Percentiles rank a stretch among this genome's conserved stretches.
Evolutionary conservation across 2,888 invertebrate species (phyloP).

Genomic region (Zygogramma bicolorata): DNA sequence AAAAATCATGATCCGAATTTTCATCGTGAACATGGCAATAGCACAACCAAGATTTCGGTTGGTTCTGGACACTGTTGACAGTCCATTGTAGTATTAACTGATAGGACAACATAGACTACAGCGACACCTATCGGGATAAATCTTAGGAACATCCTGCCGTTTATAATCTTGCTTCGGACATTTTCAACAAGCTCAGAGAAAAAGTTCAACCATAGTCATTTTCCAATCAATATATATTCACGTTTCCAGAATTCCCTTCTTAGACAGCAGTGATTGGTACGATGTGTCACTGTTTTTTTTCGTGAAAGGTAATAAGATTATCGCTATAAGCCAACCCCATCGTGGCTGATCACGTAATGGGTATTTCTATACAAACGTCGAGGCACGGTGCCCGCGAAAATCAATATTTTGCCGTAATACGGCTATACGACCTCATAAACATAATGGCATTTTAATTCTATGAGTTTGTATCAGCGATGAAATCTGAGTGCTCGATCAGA

Average conservation of each 20-base stretch:
- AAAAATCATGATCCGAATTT: too few relatives aligned
- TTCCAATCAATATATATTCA: not conserved
- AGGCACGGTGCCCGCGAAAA: not conserved
- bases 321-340: slow-evolving; percentile 15
- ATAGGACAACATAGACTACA: too few relatives aligned
- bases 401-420: slow-evolving; percentile 5
- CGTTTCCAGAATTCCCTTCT: not conserved
- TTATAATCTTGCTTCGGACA: too few relatives aligned
- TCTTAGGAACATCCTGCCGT: too few relatives aligned
- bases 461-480: not conserved
- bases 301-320: slow-evolving; percentile 9
- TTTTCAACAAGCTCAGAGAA: too few relatives aligned
- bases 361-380: slow-evolving; percentile 27
- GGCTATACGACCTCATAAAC: slow-evolving; percentile 1
- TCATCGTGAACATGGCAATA: too few relatives aligned
- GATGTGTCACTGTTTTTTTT: slow-evolving; percentile 20
- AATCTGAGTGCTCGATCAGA: not conserved
- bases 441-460: slow-evolving; percentile 5
- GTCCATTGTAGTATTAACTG: too few relatives aligned
- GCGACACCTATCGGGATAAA: too few relatives aligned
- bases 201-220: too few relatives aligned
- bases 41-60: too few relatives aligned
- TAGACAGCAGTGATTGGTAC: slow-evolving; percentile 19
- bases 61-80: too few relatives aligned
- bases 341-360: slow-evolving; percentile 13